Conservation (phyloP, 2,797 vertebrate species). For the Melanotaenia boesemani region DNA sequence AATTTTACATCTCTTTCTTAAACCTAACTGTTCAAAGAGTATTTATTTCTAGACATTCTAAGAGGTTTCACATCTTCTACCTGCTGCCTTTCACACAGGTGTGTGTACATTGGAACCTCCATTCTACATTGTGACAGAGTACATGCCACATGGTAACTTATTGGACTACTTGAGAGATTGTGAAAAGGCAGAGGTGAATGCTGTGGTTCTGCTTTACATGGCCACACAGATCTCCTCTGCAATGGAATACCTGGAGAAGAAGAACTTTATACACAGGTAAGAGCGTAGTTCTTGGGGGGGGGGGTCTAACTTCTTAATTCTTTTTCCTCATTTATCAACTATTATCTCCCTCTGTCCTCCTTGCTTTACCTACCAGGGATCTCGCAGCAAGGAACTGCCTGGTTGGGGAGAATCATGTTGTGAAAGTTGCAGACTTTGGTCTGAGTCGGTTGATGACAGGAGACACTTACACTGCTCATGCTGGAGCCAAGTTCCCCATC, state of each 20-base stretch:
- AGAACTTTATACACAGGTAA: slow-evolving; percentile 98
- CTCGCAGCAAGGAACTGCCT: slow-evolving; percentile 97
- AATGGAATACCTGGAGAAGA: slow-evolving; percentile 99
- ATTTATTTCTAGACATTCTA: background rate
- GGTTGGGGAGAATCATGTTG: slow-evolving; percentile 97
- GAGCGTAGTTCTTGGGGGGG: background rate
- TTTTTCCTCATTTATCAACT: background rate
- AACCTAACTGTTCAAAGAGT: background rate
- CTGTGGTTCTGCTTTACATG: slow-evolving; percentile 98
- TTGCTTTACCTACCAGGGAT: slow-evolving; percentile 84
- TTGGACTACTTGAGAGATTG: slow-evolving; percentile 97
- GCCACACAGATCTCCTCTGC: slow-evolving; percentile 99
- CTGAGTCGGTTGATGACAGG: slow-evolving; percentile 97
- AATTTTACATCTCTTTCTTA: background rate
- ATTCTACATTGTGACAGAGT: slow-evolving; percentile 98
- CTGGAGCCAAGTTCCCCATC: slow-evolving; percentile 98
- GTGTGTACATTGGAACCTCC: slow-evolving; percentile 98
- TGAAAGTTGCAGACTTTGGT: slow-evolving; percentile 98
- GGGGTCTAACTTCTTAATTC: background rate
- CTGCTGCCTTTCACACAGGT: slow-evolving; percentile 78
- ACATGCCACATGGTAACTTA: slow-evolving; percentile 98
- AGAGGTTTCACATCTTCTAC: background rate
- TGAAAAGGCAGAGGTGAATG: slow-evolving; percentile 94
- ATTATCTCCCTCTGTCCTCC: background rate
- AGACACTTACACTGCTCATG: slow-evolving; percentile 97